Conservation (phyloP, 2,113 vertebrate species). For the Labeo rohita region DNA sequence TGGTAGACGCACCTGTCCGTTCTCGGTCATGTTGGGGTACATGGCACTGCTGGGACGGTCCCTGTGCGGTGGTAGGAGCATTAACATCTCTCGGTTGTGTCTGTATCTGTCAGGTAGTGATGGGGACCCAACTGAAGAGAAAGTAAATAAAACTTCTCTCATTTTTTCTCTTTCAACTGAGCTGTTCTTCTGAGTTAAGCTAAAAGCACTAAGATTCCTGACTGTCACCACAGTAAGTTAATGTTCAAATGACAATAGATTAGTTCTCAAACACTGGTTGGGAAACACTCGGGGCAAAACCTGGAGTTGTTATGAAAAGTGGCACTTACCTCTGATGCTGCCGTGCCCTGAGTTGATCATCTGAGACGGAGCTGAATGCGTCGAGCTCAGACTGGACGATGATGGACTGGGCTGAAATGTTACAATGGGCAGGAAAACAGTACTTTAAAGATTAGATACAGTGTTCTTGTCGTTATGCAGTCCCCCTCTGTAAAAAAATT, state of each 20-base stretch:
- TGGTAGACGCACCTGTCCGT: slow-evolving; percentile 83
- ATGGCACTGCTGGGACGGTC: slow-evolving; percentile 94
- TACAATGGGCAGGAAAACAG: background rate
- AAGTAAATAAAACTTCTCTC: background rate
- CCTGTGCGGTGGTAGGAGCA: slow-evolving; percentile 89
- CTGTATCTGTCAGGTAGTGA: slow-evolving; percentile 95
- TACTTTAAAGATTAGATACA: background rate
- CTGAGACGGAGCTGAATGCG: slow-evolving; percentile 94
- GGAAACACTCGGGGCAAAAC: background rate
- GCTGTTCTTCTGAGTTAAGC: background rate
- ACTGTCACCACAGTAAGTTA: background rate
- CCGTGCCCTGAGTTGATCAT: slow-evolving; percentile 92
- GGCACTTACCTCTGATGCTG: slow-evolving; percentile 87
- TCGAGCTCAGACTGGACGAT: slow-evolving; percentile 95
- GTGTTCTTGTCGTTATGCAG: background rate
- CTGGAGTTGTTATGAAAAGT: background rate
- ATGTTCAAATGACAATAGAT: too few relatives aligned
- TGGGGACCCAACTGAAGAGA: slow-evolving; percentile 84
- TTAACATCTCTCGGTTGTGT: slow-evolving; percentile 91
- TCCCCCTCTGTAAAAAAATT: too few relatives aligned
- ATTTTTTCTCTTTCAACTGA: background rate
- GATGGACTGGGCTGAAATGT: slow-evolving; percentile 89
- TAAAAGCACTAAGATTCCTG: background rate
- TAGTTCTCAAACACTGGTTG: background rate
- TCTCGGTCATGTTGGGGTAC: slow-evolving; percentile 90